These are phyloP conservation scores for Lindbergichthys nudifrons DNA, from an alignment of 2,797 vertebrate genomes.

Conservation along the genomic window DNA sequence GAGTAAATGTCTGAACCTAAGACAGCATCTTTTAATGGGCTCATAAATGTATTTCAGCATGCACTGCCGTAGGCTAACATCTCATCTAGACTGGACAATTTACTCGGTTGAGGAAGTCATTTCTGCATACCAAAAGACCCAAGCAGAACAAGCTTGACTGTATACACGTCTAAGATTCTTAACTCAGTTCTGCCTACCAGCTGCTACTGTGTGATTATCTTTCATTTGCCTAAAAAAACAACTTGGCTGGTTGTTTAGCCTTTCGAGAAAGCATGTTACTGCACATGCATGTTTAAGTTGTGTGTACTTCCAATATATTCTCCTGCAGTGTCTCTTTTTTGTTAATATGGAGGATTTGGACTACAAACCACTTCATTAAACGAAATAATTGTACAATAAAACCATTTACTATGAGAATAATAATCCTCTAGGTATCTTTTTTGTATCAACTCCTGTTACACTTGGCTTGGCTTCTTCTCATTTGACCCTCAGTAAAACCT, in stretches of 20 bases:
- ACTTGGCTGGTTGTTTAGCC: slow-evolving; percentile 42
- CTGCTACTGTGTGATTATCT: slow-evolving; percentile 52
- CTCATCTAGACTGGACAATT: not conserved
- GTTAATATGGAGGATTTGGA: not conserved
- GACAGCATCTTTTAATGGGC: not conserved
- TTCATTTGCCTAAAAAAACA: slow-evolving; percentile 60
- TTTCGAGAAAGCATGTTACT: slow-evolving; percentile 42
- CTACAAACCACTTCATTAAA: not conserved
- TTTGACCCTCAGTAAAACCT: slow-evolving; percentile 55
- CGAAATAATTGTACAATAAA: not conserved
- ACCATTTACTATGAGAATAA: not conserved
- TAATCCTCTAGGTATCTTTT: slow-evolving; percentile 22
- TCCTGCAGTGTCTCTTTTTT: no score
- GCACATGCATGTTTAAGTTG: slow-evolving; percentile 19
- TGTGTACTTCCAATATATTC: no score
- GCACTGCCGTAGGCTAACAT: slow-evolving; percentile 1
- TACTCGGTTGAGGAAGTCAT: not conserved
- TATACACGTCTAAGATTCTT: slow-evolving; percentile 28
- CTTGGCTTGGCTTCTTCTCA: slow-evolving; percentile 34
- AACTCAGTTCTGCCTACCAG: slow-evolving; percentile 15
- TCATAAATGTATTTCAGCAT: not conserved
- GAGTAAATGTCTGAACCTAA: not conserved
- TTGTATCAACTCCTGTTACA: slow-evolving; percentile 26
- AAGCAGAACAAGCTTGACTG: not conserved
- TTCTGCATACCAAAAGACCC: slow-evolving; percentile 11